Evolutionary conservation across 2,797 vertebrate species (phyloP).

Genomic region (Cyclopterus lumpus): DNA sequence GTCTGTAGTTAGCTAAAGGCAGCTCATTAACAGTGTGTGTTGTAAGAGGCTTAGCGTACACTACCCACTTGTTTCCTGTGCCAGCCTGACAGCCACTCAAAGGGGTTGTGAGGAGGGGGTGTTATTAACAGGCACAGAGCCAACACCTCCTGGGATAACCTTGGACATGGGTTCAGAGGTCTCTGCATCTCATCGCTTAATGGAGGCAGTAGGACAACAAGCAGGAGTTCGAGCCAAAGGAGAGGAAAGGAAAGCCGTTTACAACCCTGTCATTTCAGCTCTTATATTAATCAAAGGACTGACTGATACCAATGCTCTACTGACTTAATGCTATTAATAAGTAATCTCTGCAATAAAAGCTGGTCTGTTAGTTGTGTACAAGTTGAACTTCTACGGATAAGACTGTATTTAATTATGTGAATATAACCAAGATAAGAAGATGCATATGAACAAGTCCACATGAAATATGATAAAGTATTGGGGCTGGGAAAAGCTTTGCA

Average conservation of each 20-base stretch:
- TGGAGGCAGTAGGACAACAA: conserved; percentile 62
- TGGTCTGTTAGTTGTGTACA: conserved; percentile 7
- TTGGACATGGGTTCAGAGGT: conserved; percentile 78
- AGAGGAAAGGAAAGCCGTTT: conserved; percentile 58
- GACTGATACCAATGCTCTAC: conserved; percentile 7
- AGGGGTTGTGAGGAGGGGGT: conserved; percentile 45
- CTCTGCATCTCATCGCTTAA: conserved; percentile 71
- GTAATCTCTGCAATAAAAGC: conserved; percentile 27
- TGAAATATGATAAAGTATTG: background rate
- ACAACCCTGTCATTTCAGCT: conserved; percentile 37
- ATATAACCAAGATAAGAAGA: conserved; percentile 8
- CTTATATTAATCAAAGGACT: conserved; percentile 18
- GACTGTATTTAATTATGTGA: background rate
- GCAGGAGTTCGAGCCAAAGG: conserved; percentile 27
- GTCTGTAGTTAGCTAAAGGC: conserved; percentile 77
- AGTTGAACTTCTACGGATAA: background rate
- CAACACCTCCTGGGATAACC: conserved; percentile 72
- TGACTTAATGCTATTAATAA: conserved; percentile 21
- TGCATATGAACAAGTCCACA: conserved; percentile 11
- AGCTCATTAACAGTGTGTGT: conserved; percentile 77
- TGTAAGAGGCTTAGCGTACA: conserved; percentile 71
- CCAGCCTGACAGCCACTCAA: conserved; percentile 71
- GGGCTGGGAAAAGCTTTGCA: conserved; percentile 8
- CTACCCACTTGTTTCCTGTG: conserved; percentile 74
- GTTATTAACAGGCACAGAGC: conserved; percentile 68